These are phyloP conservation scores for Porites lutea DNA, from an alignment of 64 coral and sea anemone genomes.

Conservation along the genomic window DNA sequence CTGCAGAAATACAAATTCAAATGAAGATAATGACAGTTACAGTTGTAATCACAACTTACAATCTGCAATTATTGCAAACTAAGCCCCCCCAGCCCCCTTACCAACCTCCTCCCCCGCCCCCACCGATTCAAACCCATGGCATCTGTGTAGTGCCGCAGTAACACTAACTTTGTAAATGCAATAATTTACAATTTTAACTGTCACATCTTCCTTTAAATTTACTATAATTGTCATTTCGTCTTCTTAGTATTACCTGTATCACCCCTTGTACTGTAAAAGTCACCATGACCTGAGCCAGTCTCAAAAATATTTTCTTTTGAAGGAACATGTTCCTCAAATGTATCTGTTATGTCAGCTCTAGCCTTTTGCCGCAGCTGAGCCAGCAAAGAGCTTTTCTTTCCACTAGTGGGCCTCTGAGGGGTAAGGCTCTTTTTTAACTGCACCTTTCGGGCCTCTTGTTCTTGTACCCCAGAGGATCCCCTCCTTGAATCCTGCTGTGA, in stretches of 20 bases:
- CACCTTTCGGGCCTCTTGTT: not conserved
- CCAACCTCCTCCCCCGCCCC: no score
- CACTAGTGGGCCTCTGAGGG: slow-evolving; percentile 46
- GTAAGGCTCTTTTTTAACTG: slow-evolving; percentile 23
- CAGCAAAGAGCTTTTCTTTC: not conserved
- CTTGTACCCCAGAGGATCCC: not conserved
- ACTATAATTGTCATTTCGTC: not conserved
- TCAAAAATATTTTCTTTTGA: not conserved
- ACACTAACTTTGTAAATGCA: no score
- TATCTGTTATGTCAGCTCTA: slow-evolving; percentile 50
- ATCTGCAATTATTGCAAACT: no score
- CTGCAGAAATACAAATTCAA: no score
- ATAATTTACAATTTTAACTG: no score
- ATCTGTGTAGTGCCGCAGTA: no score
- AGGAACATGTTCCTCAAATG: slow-evolving; percentile 77
- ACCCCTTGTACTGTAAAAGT: not conserved
- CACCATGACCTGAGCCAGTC: not conserved
- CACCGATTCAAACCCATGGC: no score
- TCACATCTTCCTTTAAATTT: no score
- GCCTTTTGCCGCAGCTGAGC: not conserved
- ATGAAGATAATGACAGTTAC: no score
- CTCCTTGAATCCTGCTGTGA: slow-evolving; percentile 14
- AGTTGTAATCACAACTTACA: no score
- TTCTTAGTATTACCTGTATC: not conserved
- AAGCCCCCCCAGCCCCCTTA: no score